phyloP scores from a whole-genome alignment of 64 coral and sea anemone genomes.

The Stichodactyla helianthus region DNA sequence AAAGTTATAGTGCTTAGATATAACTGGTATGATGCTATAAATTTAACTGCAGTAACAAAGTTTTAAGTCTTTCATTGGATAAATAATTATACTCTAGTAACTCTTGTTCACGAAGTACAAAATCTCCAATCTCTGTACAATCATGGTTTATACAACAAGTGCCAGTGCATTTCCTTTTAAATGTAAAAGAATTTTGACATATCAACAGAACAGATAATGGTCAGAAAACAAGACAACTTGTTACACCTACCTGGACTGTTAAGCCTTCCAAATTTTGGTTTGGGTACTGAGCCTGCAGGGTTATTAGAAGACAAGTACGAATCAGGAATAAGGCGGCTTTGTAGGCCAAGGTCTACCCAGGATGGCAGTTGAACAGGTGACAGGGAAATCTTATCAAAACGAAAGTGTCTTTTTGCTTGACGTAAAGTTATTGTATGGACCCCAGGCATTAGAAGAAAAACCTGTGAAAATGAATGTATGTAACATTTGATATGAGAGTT shows the following conservation, averaged over 20 bases:
- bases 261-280: constrained; percentile 66
- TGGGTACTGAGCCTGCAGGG: neutral
- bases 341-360: constrained; percentile 93
- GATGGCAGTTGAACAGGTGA: constrained; percentile 44
- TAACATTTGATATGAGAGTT: too few species aligned
- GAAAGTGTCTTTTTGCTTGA: constrained; percentile 56
- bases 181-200: too few species aligned
- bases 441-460: constrained; percentile 67
- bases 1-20: too few species aligned
- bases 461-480: constrained; percentile 18
- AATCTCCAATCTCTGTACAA: too few species aligned
- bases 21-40: too few species aligned
- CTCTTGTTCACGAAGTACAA: too few species aligned
- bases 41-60: too few species aligned
- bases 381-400: constrained; percentile 42
- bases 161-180: too few species aligned
- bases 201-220: too few species aligned
- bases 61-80: too few species aligned
- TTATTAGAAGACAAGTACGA: constrained; percentile 31
- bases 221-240: neutral
- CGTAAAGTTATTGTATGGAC: constrained; percentile 60
- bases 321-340: constrained; percentile 78
- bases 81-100: too few species aligned
- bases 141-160: too few species aligned
- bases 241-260: constrained; percentile 50